A percentile compares a stretch with the other conserved stretches of the same genome.
These are phyloP conservation scores for Sinopyrophorus schimmeli DNA, from an alignment of 2,888 invertebrate species.

Conservation along the genomic window DNA sequence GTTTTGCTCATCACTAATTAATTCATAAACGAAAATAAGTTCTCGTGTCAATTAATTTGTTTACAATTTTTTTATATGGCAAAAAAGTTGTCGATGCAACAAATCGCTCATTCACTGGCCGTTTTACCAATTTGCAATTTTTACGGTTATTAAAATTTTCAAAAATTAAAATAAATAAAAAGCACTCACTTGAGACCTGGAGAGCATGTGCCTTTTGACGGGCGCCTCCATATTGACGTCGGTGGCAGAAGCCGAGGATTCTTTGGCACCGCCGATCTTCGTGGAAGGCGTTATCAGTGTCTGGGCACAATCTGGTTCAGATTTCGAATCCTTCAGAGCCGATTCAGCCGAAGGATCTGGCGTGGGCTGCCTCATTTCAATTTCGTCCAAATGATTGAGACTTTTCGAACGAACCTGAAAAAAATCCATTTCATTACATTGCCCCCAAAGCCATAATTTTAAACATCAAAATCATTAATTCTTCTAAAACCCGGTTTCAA, in stretches of 20 bases:
- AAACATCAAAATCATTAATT: too few relatives aligned
- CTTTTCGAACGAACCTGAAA: conserved; percentile 73
- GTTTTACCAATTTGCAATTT: too few relatives aligned
- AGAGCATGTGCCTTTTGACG: conserved; percentile 59
- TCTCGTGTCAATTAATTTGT: too few relatives aligned
- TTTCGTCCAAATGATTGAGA: conserved; percentile 70
- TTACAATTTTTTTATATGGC: too few relatives aligned
- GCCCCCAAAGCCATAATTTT: too few relatives aligned
- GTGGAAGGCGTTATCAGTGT: conserved; percentile 47
- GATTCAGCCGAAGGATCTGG: conserved; percentile 42
- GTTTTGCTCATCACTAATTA: too few relatives aligned
- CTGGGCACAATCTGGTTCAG: conserved; percentile 54
- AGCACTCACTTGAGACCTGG: conserved; percentile 61
- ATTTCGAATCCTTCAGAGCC: conserved; percentile 52
- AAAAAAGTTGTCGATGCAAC: too few relatives aligned
- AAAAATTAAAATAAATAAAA: neutral
- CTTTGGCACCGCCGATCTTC: conserved; percentile 48
- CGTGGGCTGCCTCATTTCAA: conserved; percentile 58
- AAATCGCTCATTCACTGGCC: too few relatives aligned
- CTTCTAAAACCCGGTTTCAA: too few relatives aligned
- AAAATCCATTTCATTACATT: too few relatives aligned
- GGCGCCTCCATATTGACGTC: conserved; percentile 38
- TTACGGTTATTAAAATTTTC: too few relatives aligned
- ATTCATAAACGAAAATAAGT: too few relatives aligned
- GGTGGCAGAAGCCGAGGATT: conserved; percentile 52